Percentiles rank a stretch among this genome's conserved stretches.
Evolutionary conservation across 2,113 vertebrate species (phyloP).

Genomic region (Eidolon helvum): DNA sequence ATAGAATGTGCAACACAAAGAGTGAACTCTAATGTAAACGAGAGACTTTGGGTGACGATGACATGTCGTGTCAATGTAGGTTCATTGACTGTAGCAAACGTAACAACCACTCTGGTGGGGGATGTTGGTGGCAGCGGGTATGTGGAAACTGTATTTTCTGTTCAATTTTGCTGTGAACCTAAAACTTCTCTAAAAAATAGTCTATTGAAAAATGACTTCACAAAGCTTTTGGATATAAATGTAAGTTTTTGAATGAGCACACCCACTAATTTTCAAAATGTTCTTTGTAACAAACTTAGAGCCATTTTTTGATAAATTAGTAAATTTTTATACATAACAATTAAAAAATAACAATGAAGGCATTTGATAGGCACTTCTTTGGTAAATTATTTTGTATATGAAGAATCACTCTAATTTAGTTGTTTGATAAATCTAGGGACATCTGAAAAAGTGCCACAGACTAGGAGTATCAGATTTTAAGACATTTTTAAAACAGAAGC

Average conservation of each 20-base stretch:
- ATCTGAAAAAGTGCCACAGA: neutral
- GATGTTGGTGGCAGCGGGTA: too few species aligned
- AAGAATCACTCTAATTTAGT: neutral
- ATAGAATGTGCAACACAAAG: neutral
- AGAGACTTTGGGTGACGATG: neutral
- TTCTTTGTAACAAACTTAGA: neutral
- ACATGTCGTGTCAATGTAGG: neutral
- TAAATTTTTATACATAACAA: neutral
- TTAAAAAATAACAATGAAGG: neutral
- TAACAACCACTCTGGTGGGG: neutral
- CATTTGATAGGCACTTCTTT: neutral
- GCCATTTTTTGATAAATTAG: neutral
- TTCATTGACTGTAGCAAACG: neutral
- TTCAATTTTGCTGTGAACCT: neutral
- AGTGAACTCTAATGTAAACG: neutral
- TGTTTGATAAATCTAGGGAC: neutral
- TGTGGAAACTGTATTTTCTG: neutral
- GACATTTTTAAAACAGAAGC: neutral
- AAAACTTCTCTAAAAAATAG: neutral
- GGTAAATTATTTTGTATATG: neutral
- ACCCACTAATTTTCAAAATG: neutral
- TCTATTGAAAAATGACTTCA: slow-evolving; percentile 3
- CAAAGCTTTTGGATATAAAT: neutral
- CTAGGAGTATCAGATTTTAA: neutral
- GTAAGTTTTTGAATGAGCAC: neutral